Percentiles rank a stretch among this genome's conserved stretches.
phyloP scores from a whole-genome alignment of 2,113 vertebrate genomes.

The Narcine bancroftii region DNA sequence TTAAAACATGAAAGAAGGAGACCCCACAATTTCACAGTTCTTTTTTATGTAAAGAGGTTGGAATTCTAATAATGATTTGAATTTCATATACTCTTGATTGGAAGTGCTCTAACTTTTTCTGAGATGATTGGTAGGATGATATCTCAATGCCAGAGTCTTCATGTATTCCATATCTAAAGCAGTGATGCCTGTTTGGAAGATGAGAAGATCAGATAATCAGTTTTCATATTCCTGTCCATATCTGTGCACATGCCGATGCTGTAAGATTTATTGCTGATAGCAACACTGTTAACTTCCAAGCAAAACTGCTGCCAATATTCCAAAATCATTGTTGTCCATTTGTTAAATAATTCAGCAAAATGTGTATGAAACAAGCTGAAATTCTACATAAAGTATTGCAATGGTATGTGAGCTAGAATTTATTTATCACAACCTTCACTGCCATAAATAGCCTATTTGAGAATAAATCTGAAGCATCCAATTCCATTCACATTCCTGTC shows the following conservation, averaged over 20 bases:
- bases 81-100: no score
- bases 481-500: not conserved
- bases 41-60: no score
- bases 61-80: no score
- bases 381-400: not conserved
- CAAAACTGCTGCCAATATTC: not conserved
- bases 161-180: no score
- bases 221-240: not conserved
- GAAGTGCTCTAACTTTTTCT: no score
- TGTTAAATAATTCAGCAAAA: conserved; percentile 28
- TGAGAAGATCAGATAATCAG: not conserved
- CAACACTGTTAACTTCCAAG: no score
- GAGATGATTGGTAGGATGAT: no score
- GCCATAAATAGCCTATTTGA: not conserved
- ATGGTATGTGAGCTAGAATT: not conserved
- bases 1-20: no score
- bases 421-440: not conserved
- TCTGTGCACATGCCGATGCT: not conserved
- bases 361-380: not conserved
- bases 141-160: no score
- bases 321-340: not conserved
- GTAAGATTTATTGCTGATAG: not conserved
- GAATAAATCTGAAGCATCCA: not conserved
- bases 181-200: no score
- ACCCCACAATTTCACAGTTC: no score